Evolutionary conservation across 1,140 invertebrate genomes (phyloP).

Genomic region (Brevipalpus yothersi): DNA sequence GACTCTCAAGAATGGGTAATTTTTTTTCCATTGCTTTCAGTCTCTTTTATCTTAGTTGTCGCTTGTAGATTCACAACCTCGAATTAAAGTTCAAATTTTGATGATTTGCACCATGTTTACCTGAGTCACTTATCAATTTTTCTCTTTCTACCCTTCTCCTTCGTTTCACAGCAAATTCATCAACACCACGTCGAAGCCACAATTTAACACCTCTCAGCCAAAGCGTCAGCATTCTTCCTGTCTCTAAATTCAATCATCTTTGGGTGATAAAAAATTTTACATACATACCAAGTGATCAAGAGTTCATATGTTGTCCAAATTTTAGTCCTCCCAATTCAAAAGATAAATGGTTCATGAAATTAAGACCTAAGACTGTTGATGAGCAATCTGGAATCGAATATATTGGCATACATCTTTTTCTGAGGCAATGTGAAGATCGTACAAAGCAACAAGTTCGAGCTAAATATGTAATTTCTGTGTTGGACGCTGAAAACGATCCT

Average conservation of each 20-base stretch:
- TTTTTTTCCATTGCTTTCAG: too few species aligned
- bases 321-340: background rate
- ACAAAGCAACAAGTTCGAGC: background rate
- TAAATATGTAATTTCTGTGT: background rate
- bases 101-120: too few species aligned
- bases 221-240: background rate
- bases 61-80: too few species aligned
- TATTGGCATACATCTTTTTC: conserved; percentile 1
- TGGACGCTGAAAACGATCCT: background rate
- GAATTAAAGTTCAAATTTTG: too few species aligned
- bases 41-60: too few species aligned
- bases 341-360: conserved; percentile 2
- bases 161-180: background rate
- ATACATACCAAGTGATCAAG: background rate
- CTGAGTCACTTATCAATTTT: too few species aligned
- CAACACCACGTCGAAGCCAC: background rate
- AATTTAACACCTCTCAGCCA: background rate
- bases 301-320: background rate
- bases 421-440: background rate
- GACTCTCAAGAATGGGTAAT: too few species aligned
- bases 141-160: too few species aligned
- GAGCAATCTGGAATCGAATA: background rate
- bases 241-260: conserved; percentile 1
- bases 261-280: background rate
- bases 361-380: background rate